phyloP scores from a whole-genome alignment of 2,797 vertebrate species.

The Chelon labrosus region DNA sequence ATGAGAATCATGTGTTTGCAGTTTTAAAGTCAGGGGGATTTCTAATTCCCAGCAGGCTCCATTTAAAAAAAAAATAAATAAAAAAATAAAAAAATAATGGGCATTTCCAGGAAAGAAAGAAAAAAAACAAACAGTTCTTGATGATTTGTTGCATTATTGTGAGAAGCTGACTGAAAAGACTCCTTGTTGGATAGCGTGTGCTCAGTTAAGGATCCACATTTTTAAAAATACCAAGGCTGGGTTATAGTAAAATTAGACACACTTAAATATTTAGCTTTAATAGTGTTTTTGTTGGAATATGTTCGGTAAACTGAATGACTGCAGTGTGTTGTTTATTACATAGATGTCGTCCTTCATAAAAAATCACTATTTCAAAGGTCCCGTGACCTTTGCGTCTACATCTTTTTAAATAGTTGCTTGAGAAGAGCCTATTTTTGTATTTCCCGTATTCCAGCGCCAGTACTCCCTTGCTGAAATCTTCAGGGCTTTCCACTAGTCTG shows the following conservation, averaged over 20 bases:
- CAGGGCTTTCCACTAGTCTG: slow-evolving; percentile 49
- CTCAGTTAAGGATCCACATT: slow-evolving; percentile 5
- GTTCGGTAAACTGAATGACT: neutral
- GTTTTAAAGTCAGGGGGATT: neutral
- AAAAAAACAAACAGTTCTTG: neutral
- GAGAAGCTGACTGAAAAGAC: neutral
- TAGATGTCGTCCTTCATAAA: slow-evolving; percentile 2
- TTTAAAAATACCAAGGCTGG: neutral
- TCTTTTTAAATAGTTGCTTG: slow-evolving; percentile 26
- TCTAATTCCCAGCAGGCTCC: slow-evolving; percentile 10
- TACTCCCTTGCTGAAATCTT: slow-evolving; percentile 62
- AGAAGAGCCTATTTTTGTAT: slow-evolving; percentile 51
- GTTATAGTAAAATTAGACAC: neutral
- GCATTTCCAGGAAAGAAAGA: slow-evolving; percentile 1
- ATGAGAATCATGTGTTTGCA: slow-evolving; percentile 29
- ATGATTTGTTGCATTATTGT: slow-evolving; percentile 1
- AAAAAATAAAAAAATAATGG: too few species aligned
- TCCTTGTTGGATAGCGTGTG: neutral
- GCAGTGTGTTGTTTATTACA: slow-evolving; percentile 9
- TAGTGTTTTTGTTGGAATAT: slow-evolving; percentile 1
- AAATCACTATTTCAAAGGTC: slow-evolving; percentile 7
- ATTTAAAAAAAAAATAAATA: neutral
- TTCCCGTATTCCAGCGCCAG: slow-evolving; percentile 52
- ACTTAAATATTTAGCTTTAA: neutral
- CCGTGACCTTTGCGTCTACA: slow-evolving; percentile 30